A percentile compares a stretch with the other conserved stretches of the same genome.
Evolutionary conservation across 1,140 invertebrate genomes (phyloP).

Genomic region (Protaetia brevitarsis): DNA sequence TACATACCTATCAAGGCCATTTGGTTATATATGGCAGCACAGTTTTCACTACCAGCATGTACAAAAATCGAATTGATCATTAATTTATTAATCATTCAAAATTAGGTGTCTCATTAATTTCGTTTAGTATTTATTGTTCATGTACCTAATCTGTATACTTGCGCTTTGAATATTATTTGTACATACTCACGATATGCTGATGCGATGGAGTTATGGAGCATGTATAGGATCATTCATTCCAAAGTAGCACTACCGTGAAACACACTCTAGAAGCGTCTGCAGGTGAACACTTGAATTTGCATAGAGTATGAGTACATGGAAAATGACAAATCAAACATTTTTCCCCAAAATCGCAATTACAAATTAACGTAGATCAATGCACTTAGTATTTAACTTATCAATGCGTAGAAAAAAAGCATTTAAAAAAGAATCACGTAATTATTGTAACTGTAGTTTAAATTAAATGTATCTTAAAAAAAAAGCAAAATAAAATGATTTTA

Average conservation of each 20-base stretch:
- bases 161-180: not conserved
- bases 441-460: too few species aligned
- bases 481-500: too few species aligned
- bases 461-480: too few species aligned
- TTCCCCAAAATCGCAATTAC: too few species aligned
- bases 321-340: too few species aligned
- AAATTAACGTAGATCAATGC: too few species aligned
- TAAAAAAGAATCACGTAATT: too few species aligned
- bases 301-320: slow-evolving; percentile 11
- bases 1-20: not conserved
- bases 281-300: not conserved
- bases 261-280: not conserved
- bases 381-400: too few species aligned
- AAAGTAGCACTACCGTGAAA: not conserved
- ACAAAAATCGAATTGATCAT: slow-evolving; percentile 1
- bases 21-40: slow-evolving; percentile 21
- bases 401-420: too few species aligned
- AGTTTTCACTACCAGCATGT: slow-evolving; percentile 24
- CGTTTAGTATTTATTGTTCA: not conserved
- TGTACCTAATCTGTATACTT: not conserved
- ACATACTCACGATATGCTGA: too few species aligned
- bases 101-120: not conserved
- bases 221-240: too few species aligned
- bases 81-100: slow-evolving; percentile 17
- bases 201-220: not conserved